Percentiles rank a stretch among this genome's conserved stretches.
phyloP scores from a whole-genome alignment of 37 sponge, comb jelly and placozoan species.

The Hormiphora californensis region DNA sequence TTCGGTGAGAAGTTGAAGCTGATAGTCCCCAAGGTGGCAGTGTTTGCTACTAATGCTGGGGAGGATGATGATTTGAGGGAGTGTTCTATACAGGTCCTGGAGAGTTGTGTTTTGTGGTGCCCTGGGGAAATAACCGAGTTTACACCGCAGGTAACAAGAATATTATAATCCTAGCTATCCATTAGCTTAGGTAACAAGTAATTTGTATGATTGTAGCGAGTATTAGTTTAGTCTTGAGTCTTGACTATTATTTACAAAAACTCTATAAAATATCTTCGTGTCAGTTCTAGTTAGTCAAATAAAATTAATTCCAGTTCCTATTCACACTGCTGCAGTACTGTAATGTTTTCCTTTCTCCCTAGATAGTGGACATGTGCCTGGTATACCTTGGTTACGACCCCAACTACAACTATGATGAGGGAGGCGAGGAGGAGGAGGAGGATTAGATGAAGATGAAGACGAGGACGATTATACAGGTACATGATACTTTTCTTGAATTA shows the following conservation, averaged over 20 bases:
- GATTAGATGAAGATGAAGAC: conserved; percentile 62
- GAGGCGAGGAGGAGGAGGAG: conserved; percentile 67
- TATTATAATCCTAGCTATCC: too few relatives aligned
- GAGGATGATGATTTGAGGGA: conserved; percentile 90
- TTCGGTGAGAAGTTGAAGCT: conserved; percentile 65
- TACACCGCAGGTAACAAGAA: conserved; percentile 61
- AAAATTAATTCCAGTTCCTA: too few relatives aligned
- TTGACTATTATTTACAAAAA: too few relatives aligned
- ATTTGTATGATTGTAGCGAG: too few relatives aligned
- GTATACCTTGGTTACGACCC: conserved; percentile 86
- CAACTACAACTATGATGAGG: conserved; percentile 90
- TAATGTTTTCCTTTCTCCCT: neutral
- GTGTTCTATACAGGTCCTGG: conserved; percentile 86
- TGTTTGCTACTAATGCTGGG: conserved; percentile 56
- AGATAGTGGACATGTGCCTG: conserved; percentile 77
- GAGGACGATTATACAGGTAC: conserved; percentile 9
- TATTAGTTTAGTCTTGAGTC: too few relatives aligned
- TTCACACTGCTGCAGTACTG: neutral
- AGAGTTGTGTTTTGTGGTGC: conserved; percentile 75
- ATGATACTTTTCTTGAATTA: too few relatives aligned
- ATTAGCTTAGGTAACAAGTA: too few relatives aligned
- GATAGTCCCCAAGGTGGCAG: conserved; percentile 76
- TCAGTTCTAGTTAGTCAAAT: neutral
- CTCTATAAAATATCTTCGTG: too few relatives aligned
- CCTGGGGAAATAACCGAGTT: conserved; percentile 84